Conservation (phyloP, 2,113 vertebrate species). For the Pseudonaja textilis region DNA sequence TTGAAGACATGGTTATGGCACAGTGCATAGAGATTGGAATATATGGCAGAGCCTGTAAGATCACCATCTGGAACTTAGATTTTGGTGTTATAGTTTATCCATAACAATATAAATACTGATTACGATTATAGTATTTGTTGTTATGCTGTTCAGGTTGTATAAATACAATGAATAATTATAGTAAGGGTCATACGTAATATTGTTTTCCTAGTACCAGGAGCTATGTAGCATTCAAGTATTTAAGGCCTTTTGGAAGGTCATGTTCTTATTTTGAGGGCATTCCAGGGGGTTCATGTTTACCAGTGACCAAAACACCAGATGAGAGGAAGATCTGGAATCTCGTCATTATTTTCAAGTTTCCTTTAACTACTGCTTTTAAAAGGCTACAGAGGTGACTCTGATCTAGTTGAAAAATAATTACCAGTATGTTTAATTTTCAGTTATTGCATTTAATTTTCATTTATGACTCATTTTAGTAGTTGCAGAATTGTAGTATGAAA, state of each 20-base stretch:
- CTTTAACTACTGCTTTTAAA: not conserved
- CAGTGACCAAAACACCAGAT: not conserved
- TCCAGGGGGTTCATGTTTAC: not conserved
- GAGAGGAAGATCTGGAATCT: not conserved
- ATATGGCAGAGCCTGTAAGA: not conserved
- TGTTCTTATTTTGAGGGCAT: not conserved
- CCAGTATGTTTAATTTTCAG: not conserved
- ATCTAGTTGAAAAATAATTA: not conserved
- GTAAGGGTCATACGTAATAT: not conserved
- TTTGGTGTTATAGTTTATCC: not conserved
- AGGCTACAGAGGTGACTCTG: not conserved
- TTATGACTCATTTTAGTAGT: not conserved
- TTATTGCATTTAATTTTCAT: not conserved
- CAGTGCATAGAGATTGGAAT: not conserved
- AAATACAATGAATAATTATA: not conserved
- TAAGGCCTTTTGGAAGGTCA: not conserved
- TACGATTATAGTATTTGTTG: not conserved
- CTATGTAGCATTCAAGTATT: not conserved
- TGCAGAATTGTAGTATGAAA: not conserved
- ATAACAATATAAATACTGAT: too few species aligned
- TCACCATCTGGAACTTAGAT: not conserved
- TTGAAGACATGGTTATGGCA: not conserved
- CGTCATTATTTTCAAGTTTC: not conserved
- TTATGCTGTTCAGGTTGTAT: not conserved
- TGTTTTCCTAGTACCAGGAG: not conserved